phyloP scores from a whole-genome alignment of 37 sponge, comb jelly and placozoan genomes.

The Aplysina aerophoba region DNA sequence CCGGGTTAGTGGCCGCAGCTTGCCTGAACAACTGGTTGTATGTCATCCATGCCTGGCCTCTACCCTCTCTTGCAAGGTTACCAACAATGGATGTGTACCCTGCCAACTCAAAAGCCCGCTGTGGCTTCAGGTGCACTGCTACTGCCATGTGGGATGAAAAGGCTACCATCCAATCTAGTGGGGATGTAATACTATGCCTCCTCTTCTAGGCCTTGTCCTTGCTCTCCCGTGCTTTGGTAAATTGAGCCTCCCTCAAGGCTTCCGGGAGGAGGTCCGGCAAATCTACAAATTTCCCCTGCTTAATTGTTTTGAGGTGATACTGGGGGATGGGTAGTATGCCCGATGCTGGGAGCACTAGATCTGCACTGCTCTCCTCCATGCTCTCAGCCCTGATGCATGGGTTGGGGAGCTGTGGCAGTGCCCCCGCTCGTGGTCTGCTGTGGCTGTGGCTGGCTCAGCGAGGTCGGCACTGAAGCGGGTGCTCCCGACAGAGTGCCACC shows the following conservation, averaged over 20 bases:
- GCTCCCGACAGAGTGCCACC: too few relatives aligned
- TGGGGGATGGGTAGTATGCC: too few relatives aligned
- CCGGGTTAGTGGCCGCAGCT: not conserved
- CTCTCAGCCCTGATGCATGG: too few relatives aligned
- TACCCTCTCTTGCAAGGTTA: not conserved
- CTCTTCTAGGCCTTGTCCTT: not conserved
- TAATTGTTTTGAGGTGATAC: too few relatives aligned
- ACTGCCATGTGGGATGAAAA: slow-evolving; percentile 16
- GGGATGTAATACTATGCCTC: not conserved
- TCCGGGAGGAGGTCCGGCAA: slow-evolving; percentile 33
- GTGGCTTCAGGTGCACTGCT: not conserved
- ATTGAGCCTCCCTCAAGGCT: not conserved
- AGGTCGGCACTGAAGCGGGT: too few relatives aligned
- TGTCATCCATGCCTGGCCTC: not conserved
- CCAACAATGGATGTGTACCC: not conserved
- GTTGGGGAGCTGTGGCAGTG: too few relatives aligned
- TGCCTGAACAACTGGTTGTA: slow-evolving; percentile 31
- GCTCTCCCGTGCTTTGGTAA: not conserved
- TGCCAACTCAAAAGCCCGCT: slow-evolving; percentile 3
- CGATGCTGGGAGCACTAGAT: too few relatives aligned
- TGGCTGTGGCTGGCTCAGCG: too few relatives aligned
- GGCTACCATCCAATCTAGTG: slow-evolving; percentile 12
- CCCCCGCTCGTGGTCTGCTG: too few relatives aligned
- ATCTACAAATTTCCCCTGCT: too few relatives aligned
- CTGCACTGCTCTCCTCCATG: too few relatives aligned